These are phyloP conservation scores for Sula dactylatra DNA, from an alignment of 2,113 vertebrate genomes.

Conservation along the genomic window DNA sequence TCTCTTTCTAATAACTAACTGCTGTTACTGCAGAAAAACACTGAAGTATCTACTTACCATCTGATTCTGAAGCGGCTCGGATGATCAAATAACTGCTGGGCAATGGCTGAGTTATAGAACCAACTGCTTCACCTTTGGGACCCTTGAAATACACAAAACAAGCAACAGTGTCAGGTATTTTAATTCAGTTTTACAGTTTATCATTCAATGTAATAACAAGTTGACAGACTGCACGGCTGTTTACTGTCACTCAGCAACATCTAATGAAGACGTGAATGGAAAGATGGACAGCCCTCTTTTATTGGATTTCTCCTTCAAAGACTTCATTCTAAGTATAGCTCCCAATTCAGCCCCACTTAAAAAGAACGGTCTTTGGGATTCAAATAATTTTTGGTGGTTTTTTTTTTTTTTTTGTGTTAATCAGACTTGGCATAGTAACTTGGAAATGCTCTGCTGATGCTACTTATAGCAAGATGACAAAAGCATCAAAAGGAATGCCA, in stretches of 20 bases:
- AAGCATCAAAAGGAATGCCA: neutral
- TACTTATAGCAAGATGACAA: neutral
- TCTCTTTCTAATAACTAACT: neutral
- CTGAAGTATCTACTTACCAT: conserved; percentile 80
- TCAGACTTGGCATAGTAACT: neutral
- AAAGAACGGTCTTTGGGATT: conserved; percentile 17
- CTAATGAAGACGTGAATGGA: conserved; percentile 44
- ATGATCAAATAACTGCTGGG: conserved; percentile 98
- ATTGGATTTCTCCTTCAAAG: neutral
- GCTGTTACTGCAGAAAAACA: neutral
- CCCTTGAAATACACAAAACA: conserved; percentile 79
- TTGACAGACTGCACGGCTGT: conserved; percentile 34
- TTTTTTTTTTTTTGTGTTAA: neutral
- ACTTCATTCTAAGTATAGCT: neutral
- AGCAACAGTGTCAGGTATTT: neutral
- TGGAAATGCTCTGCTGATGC: neutral
- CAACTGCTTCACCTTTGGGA: conserved; percentile 97
- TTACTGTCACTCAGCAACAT: conserved; percentile 48
- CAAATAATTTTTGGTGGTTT: neutral
- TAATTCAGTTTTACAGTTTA: neutral
- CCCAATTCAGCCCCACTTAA: neutral
- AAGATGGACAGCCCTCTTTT: conserved; percentile 49
- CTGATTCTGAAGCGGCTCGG: conserved; percentile 94
- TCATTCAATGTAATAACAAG: neutral
- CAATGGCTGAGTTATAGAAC: conserved; percentile 96